These are phyloP conservation scores for Thermophis baileyi DNA, from an alignment of 2,113 vertebrate genomes.

Conservation along the genomic window DNA sequence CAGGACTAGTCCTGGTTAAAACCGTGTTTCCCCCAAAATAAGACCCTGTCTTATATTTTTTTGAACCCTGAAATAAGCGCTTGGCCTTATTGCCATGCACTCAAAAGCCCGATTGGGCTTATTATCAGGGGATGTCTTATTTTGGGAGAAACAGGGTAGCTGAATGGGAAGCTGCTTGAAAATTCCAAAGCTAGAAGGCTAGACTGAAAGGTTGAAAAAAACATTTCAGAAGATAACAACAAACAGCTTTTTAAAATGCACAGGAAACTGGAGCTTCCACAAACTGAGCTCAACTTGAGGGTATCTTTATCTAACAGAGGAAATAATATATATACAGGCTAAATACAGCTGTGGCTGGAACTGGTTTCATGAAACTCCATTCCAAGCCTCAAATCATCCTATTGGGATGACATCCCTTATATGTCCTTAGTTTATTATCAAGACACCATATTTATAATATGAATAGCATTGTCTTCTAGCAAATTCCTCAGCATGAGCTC, in stretches of 20 bases:
- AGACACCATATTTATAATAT: fast-evolving
- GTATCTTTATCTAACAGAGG: not conserved
- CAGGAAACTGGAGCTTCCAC: not conserved
- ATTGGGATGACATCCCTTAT: not conserved
- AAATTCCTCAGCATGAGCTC: not conserved
- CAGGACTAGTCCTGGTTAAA: not conserved
- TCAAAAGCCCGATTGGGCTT: too few species aligned
- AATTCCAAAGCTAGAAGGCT: not conserved
- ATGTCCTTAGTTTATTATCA: not conserved
- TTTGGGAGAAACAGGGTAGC: too few species aligned
- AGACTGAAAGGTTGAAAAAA: not conserved
- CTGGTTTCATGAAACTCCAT: not conserved
- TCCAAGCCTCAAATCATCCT: not conserved
- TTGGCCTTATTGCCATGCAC: too few species aligned
- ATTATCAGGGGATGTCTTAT: too few species aligned
- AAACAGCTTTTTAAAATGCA: not conserved
- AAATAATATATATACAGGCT: not conserved
- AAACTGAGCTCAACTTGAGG: not conserved
- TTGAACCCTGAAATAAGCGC: too few species aligned
- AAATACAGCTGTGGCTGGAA: not conserved
- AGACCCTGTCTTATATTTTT: too few species aligned
- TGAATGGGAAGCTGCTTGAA: not conserved
- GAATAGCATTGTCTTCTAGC: not conserved
- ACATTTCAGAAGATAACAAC: not conserved
- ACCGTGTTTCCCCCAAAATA: too few species aligned